These are phyloP conservation scores for Eupithecia exiguata DNA, from an alignment of 2,888 invertebrate species.

Conservation along the genomic window DNA sequence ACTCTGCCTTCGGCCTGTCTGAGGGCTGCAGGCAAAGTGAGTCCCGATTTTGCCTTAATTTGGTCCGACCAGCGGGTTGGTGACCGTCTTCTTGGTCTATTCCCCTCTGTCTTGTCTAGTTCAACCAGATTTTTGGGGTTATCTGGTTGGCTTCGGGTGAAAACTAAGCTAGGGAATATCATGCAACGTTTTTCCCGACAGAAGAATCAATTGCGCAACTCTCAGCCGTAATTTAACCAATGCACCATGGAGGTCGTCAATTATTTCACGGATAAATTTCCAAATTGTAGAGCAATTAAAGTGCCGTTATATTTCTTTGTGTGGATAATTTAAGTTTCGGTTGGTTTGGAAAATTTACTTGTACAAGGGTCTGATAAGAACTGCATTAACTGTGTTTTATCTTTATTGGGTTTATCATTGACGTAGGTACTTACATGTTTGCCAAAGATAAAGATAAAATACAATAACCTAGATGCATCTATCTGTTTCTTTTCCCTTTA, in stretches of 20 bases:
- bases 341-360: conserved; percentile 13
- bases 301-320: conserved; percentile 31
- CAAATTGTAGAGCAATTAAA: conserved; percentile 17
- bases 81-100: too few relatives aligned
- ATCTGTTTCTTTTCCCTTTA: neutral
- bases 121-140: too few relatives aligned
- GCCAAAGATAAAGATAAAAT: conserved; percentile 2
- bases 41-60: too few relatives aligned
- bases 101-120: too few relatives aligned
- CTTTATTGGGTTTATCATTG: conserved; percentile 10
- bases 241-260: neutral
- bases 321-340: conserved; percentile 14
- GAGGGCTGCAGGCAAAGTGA: too few relatives aligned
- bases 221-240: neutral
- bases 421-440: neutral
- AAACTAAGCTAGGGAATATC: neutral
- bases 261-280: conserved; percentile 26
- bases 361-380: neutral
- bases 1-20: too few relatives aligned
- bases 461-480: conserved; percentile 2
- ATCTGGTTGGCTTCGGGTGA: too few relatives aligned
- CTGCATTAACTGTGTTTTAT: conserved; percentile 9
- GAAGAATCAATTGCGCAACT: neutral
- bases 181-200: neutral
- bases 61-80: too few relatives aligned